phyloP scores from a whole-genome alignment of 2,888 invertebrate species.

The Cepaea hortensis region DNA sequence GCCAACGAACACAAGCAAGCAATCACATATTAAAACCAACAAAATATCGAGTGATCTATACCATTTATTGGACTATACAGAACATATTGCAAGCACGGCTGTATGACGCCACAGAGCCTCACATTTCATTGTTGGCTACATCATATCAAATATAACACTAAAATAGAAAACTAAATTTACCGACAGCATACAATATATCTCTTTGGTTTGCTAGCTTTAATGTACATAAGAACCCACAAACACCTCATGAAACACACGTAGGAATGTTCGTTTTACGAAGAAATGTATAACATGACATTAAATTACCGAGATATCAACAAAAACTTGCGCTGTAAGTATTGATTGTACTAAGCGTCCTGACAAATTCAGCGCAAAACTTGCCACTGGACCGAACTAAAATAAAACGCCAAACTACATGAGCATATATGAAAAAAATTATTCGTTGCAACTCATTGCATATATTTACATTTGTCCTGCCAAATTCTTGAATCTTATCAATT shows the following conservation, averaged over 20 bases:
- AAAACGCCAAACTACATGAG: not conserved
- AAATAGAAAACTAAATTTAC: no score
- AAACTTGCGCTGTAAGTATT: no score
- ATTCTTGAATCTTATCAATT: not conserved
- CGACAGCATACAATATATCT: conserved; percentile 18
- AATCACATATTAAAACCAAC: no score
- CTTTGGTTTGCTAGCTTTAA: conserved; percentile 37
- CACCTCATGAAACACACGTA: not conserved
- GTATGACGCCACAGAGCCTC: not conserved
- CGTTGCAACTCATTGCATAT: conserved; percentile 24
- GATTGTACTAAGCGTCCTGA: no score
- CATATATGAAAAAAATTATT: not conserved
- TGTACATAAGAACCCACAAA: conserved; percentile 7
- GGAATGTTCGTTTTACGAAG: conserved; percentile 11
- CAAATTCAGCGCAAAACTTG: no score
- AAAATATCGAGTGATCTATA: no score
- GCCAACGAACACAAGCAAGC: no score
- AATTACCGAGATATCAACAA: no score
- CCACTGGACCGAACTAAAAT: not conserved
- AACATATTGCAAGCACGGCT: no score
- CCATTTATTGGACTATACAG: no score
- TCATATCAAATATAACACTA: not conserved
- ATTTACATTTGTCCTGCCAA: not conserved
- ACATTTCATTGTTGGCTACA: conserved; percentile 4
- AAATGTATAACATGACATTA: not conserved